phyloP scores from a whole-genome alignment of 2,113 vertebrate species.

The Myiopsitta monachus region DNA sequence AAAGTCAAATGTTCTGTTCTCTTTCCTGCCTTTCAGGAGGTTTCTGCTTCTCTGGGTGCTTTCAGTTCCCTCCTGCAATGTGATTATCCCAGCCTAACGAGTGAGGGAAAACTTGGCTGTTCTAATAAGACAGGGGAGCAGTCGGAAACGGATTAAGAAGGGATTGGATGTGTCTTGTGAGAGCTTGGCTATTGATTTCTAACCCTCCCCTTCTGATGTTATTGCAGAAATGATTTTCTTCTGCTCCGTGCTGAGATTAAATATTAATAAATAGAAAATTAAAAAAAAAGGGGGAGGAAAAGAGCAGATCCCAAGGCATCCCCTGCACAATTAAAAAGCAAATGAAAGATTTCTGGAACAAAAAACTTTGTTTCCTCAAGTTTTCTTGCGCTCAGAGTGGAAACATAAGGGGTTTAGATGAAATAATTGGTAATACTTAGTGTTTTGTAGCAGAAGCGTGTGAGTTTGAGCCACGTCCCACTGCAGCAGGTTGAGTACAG shows the following conservation, averaged over 20 bases:
- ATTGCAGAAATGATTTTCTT: conserved; percentile 50
- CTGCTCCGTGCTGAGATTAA: conserved; percentile 40
- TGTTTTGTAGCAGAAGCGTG: not conserved
- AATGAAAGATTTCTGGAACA: not conserved
- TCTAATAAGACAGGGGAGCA: conserved; percentile 27
- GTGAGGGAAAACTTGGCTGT: not conserved
- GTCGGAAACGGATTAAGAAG: conserved; percentile 1
- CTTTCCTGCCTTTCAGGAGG: not conserved
- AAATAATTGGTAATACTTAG: not conserved
- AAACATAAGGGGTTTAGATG: not conserved
- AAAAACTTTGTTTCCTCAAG: conserved; percentile 1
- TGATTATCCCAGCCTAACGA: not conserved
- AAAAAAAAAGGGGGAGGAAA: not conserved
- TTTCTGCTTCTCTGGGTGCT: not conserved
- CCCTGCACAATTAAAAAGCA: conserved; percentile 47
- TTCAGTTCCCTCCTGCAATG: not conserved
- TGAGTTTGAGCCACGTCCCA: not conserved
- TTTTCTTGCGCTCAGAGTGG: not conserved
- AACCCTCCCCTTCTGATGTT: conserved; percentile 11
- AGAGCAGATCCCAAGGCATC: conserved; percentile 2
- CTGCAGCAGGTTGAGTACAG: not conserved
- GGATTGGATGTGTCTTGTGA: conserved; percentile 45
- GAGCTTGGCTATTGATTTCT: conserved; percentile 50
- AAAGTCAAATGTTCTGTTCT: not conserved
- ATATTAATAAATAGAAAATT: conserved; percentile 64